phyloP scores from a whole-genome alignment of 2,113 vertebrate species.

The Garra rufa region DNA sequence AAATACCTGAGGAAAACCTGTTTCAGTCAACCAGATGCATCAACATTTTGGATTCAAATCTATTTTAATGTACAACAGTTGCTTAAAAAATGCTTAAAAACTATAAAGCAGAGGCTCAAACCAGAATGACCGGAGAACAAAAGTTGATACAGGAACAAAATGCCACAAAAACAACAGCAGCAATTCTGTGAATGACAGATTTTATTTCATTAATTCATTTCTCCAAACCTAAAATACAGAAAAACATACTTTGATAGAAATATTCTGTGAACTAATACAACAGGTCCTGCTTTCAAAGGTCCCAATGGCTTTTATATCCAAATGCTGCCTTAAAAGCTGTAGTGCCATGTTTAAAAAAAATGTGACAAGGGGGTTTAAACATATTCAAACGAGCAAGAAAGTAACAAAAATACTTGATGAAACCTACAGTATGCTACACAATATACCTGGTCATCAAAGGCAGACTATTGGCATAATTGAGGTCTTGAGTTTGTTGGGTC shows the following conservation, averaged over 20 bases:
- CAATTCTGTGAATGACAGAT: constrained; percentile 69
- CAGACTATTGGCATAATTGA: constrained; percentile 67
- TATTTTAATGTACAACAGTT: not conserved
- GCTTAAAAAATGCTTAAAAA: not conserved
- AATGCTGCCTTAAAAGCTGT: constrained; percentile 61
- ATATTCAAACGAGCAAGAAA: constrained; percentile 47
- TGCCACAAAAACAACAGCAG: constrained; percentile 39
- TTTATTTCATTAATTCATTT: constrained; percentile 77
- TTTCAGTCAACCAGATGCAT: not conserved
- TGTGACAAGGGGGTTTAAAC: constrained; percentile 60
- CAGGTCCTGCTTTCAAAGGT: constrained; percentile 65
- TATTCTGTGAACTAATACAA: constrained; percentile 69
- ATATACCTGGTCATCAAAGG: constrained; percentile 59
- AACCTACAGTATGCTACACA: constrained; percentile 67
- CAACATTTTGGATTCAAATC: not conserved
- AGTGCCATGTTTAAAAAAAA: constrained; percentile 69
- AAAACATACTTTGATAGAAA: constrained; percentile 72
- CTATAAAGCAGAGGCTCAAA: not conserved
- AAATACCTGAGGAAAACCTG: not conserved
- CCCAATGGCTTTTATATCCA: constrained; percentile 66
- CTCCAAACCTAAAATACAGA: constrained; percentile 73
- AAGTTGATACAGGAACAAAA: not conserved
- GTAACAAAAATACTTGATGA: constrained; percentile 61
- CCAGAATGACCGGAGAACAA: not conserved
- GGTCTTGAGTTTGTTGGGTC: constrained; percentile 63